These are phyloP conservation scores for Illadopsis cleaveri DNA, from an alignment of 2,113 vertebrate genomes.

Conservation along the genomic window DNA sequence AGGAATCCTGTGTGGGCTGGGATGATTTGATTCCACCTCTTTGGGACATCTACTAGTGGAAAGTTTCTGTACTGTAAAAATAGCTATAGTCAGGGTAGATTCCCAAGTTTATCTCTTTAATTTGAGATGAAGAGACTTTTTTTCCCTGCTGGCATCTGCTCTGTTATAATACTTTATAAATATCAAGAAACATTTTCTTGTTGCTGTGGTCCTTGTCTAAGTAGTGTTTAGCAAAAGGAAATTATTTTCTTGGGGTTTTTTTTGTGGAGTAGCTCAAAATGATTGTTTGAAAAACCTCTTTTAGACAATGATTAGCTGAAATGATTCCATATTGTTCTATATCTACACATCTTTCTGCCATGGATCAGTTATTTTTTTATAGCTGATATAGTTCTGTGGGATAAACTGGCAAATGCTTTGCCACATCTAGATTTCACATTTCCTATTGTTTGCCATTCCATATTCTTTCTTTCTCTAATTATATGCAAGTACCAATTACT, in stretches of 20 bases:
- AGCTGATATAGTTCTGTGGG: background rate
- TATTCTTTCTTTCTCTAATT: background rate
- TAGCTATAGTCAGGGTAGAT: background rate
- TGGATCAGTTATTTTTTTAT: background rate
- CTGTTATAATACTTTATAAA: conserved; percentile 38
- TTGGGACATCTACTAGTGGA: background rate
- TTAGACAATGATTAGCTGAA: background rate
- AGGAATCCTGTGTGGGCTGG: background rate
- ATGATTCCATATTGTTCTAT: background rate
- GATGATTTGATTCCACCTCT: background rate
- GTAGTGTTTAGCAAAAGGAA: background rate
- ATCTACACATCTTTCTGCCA: background rate
- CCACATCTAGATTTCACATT: background rate
- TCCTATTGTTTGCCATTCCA: background rate
- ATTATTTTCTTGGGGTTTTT: background rate
- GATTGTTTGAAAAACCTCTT: background rate
- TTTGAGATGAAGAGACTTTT: background rate
- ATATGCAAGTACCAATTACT: background rate
- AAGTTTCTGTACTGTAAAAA: background rate
- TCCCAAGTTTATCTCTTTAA: background rate
- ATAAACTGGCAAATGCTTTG: background rate
- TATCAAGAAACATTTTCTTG: conserved; percentile 46
- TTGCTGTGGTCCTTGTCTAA: conserved; percentile 47
- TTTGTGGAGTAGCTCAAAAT: background rate
- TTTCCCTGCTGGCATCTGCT: conserved; percentile 12